phyloP scores from a whole-genome alignment of 2,888 invertebrate species.

The Calephelis perditalis region DNA sequence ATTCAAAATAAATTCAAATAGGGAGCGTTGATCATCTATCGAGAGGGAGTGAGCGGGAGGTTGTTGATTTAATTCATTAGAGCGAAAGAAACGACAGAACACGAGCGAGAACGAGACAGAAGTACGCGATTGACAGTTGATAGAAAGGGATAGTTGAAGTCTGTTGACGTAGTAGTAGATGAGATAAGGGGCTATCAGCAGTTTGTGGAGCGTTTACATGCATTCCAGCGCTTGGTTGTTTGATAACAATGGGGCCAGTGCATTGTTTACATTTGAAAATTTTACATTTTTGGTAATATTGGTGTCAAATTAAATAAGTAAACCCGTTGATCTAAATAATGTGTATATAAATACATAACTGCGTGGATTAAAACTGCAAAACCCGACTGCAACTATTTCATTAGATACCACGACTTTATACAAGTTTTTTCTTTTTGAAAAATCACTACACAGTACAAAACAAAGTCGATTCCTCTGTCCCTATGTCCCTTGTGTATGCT shows the following conservation, averaged over 20 bases:
- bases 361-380: no score
- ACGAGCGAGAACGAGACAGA: slow-evolving; percentile 46
- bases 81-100: slow-evolving; percentile 49
- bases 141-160: slow-evolving; percentile 49
- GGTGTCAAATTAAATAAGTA: no score
- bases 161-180: slow-evolving; percentile 75
- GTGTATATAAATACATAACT: no score
- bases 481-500: no score
- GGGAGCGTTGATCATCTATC: slow-evolving; percentile 58
- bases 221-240: slow-evolving; percentile 47
- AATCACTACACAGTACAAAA: no score
- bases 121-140: slow-evolving; percentile 33
- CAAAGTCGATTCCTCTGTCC: no score
- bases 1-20: slow-evolving; percentile 63
- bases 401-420: no score
- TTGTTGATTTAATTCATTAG: slow-evolving; percentile 78
- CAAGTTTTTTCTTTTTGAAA: no score
- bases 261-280: slow-evolving; percentile 1
- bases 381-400: no score
- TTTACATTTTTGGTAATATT: no score
- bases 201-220: slow-evolving; percentile 50
- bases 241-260: slow-evolving; percentile 3
- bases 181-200: slow-evolving; percentile 75
- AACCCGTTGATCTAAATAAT: no score
- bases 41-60: slow-evolving; percentile 71